Conservation (phyloP, 2,113 vertebrate species). For the Mesitornis unicolor region DNA sequence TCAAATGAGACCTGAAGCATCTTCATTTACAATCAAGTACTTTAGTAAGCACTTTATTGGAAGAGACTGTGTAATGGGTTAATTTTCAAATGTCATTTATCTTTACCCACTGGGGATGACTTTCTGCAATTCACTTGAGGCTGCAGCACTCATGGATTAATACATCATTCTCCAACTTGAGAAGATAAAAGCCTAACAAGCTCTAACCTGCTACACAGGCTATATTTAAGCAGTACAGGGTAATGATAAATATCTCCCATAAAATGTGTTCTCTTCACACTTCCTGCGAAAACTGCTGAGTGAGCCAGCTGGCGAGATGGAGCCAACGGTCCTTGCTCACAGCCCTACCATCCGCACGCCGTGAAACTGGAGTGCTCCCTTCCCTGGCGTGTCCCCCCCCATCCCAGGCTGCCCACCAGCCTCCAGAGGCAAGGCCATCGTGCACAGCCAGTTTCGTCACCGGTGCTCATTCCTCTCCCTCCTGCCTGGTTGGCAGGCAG, state of each 20-base stretch:
- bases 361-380: neutral
- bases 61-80: constrained; percentile 45
- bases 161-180: constrained; percentile 57
- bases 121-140: constrained; percentile 58
- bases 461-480: no score
- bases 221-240: constrained; percentile 58
- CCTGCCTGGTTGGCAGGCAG: neutral
- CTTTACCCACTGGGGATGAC: constrained; percentile 55
- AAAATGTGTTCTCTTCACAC: constrained; percentile 57
- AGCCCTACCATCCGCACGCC: neutral
- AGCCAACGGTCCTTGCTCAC: neutral
- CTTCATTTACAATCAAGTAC: constrained; percentile 49
- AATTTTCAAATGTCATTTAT: constrained; percentile 66
- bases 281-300: constrained; percentile 60
- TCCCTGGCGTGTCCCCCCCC: neutral
- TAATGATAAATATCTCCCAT: constrained; percentile 65
- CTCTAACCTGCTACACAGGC: constrained; percentile 55
- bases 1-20: constrained; percentile 27
- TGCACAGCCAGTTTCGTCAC: rapidly evolving
- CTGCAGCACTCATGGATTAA: constrained; percentile 54
- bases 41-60: constrained; percentile 39
- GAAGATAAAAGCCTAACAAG: constrained; percentile 68
- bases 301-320: constrained; percentile 48
- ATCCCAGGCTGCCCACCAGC: rapidly evolving
- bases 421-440: neutral